These are phyloP conservation scores for Chaetodon trifasciatus DNA, from an alignment of 2,797 vertebrate genomes.

Conservation along the genomic window DNA sequence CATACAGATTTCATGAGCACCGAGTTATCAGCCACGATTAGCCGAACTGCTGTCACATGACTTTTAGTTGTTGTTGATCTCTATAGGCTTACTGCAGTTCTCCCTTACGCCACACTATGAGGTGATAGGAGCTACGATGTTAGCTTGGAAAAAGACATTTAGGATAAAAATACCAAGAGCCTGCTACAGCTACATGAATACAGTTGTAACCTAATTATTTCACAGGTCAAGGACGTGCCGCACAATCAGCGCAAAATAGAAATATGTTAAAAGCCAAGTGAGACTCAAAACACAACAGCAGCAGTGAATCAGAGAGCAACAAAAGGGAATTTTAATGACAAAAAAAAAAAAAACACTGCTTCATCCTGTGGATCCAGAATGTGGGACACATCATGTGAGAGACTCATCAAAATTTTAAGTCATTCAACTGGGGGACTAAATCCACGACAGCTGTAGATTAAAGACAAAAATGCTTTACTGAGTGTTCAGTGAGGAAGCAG, in stretches of 20 bases:
- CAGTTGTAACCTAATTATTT: background rate
- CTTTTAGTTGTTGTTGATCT: background rate
- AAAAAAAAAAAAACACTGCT: background rate
- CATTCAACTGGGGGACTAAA: slow-evolving; percentile 10
- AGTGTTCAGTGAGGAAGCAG: background rate
- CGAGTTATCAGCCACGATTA: slow-evolving; percentile 35
- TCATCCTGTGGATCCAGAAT: slow-evolving; percentile 16
- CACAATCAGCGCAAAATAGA: background rate
- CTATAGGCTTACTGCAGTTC: background rate
- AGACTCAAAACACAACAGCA: background rate
- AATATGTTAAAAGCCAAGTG: background rate
- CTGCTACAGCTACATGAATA: background rate
- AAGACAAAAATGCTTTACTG: background rate
- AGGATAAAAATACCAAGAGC: background rate
- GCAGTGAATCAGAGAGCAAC: background rate
- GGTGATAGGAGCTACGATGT: slow-evolving; percentile 2
- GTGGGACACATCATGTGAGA: slow-evolving; percentile 17
- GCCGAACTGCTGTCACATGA: slow-evolving; percentile 4
- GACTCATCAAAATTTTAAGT: slow-evolving; percentile 29
- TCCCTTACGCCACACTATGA: background rate
- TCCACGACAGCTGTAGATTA: slow-evolving; percentile 17
- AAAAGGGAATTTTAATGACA: background rate
- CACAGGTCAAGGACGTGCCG: background rate
- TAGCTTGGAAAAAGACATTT: slow-evolving; percentile 1
- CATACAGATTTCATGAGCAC: slow-evolving; percentile 42